Evolutionary conservation across 2,797 vertebrate genomes (phyloP).

Genomic region (Coregonus ussuriensis): DNA sequence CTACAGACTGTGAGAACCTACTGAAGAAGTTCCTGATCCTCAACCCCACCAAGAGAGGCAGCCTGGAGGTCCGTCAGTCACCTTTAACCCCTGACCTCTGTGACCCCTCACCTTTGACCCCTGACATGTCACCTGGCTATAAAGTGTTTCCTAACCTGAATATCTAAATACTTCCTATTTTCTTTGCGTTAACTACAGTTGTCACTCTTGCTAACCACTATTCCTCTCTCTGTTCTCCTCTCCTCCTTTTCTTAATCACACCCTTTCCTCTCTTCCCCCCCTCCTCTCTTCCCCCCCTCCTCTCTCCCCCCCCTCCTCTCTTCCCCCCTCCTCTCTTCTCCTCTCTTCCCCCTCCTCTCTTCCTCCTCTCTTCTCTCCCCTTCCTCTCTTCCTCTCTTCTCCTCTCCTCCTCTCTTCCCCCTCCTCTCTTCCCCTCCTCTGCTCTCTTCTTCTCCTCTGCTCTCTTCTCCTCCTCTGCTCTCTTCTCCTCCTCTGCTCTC

Average conservation of each 20-base stretch:
- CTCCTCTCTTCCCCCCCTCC: slow-evolving; percentile 29
- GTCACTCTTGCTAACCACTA: background rate
- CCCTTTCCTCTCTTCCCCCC: no score
- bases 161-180: no score
- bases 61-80: slow-evolving; percentile 84
- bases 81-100: background rate
- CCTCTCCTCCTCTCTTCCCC: background rate
- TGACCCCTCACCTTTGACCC: background rate
- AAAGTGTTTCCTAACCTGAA: background rate
- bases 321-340: slow-evolving; percentile 32
- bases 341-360: slow-evolving; percentile 6
- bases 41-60: slow-evolving; percentile 94
- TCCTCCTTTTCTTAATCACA: no score
- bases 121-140: background rate
- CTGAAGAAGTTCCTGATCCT: slow-evolving; percentile 96
- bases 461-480: background rate
- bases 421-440: slow-evolving; percentile 19
- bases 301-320: background rate
- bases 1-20: slow-evolving; percentile 94
- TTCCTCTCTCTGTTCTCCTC: background rate
- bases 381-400: background rate
- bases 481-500: background rate
- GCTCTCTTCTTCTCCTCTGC: background rate
- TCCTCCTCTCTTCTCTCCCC: slow-evolving; percentile 23
- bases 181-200: background rate